Evolutionary conservation across 1,140 invertebrate species (phyloP), one percentile per base, ranked within the genome.

Genomic region (Andricus grossulariae): DNA sequence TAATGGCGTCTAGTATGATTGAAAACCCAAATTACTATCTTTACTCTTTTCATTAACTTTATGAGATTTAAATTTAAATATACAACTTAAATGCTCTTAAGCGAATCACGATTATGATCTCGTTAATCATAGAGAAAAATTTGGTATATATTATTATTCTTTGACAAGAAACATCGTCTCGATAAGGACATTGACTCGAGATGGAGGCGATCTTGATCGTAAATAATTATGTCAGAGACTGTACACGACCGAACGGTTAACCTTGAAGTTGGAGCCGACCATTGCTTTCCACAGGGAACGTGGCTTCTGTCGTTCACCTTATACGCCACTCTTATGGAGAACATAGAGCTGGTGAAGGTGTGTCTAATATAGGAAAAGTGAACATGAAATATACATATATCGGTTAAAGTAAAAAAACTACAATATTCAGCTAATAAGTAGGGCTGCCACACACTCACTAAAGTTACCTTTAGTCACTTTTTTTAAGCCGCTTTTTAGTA

Each of bases 231-330:
- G 54, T 5, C 39, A 13, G 50, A 39, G 85, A 86, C 85, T 87
- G 83, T 87, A 87, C 84, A 50, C 73, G 66, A 70, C 80, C 82
- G 85, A 85, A 87, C 79, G 86, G 83, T 85, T 87, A 86, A 84
- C 86, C 86, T 87, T 87, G 86, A 87, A 84, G 84, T 82, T 50
- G 66, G 21, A 66, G 57, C 50, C 57, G 72, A 50, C 79, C 73
- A 32, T 18, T 55, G 21, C 70, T 78, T 81, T 78, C 73, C 73
- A 70, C 18, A 71, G 74, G 78, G 78, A 79, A 57, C 32, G 50
- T 55, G 50, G 57, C 25, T 60, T 70, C 21, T 25, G 21, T 72
- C 75, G 78, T 74, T 76, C 75, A 77, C 78, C 75, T 74, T 76
- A 52, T 57, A 71, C 71, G 60, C 32, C 45, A 66, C 39, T 66